These are phyloP conservation scores for Siniperca knerii DNA, from an alignment of 2,113 vertebrate genomes.

Conservation along the genomic window DNA sequence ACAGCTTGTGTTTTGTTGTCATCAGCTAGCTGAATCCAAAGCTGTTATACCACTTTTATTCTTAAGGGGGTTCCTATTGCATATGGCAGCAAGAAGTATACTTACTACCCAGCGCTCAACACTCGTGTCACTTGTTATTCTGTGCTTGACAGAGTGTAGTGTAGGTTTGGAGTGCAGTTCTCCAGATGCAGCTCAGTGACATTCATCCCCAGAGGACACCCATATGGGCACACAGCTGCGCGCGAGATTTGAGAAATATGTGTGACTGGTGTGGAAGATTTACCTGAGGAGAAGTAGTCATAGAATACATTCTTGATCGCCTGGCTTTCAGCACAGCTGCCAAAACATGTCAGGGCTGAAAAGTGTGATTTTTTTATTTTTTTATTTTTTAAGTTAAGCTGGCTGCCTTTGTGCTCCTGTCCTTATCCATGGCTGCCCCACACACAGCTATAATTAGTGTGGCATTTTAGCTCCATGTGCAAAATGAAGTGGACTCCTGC, in stretches of 20 bases:
- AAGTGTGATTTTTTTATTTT: neutral
- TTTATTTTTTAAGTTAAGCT: conserved; percentile 16
- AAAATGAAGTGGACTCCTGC: conserved; percentile 48
- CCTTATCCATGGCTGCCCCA: conserved; percentile 24
- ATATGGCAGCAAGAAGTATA: neutral
- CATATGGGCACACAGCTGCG: conserved; percentile 58
- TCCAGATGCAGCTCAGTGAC: conserved; percentile 59
- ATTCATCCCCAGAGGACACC: conserved; percentile 49
- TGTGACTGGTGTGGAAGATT: conserved; percentile 46
- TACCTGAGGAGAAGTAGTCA: conserved; percentile 55
- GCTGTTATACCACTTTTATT: conserved; percentile 30
- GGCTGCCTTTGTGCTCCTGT: conserved; percentile 44
- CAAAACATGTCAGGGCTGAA: conserved; percentile 25
- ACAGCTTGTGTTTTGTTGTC: neutral
- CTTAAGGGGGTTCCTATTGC: conserved; percentile 7
- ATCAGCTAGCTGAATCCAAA: conserved; percentile 19
- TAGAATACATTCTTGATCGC: conserved; percentile 21
- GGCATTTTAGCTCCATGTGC: conserved; percentile 53
- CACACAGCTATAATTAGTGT: conserved; percentile 64
- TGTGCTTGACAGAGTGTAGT: conserved; percentile 41
- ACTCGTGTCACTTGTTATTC: conserved; percentile 43
- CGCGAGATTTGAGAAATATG: conserved; percentile 62
- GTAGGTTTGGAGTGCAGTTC: conserved; percentile 33
- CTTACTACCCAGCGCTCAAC: conserved; percentile 19
- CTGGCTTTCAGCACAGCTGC: conserved; percentile 30